A percentile compares a stretch with the other conserved stretches of the same genome.
These are phyloP conservation scores for Lepus townsendii DNA, from an alignment of 2,797 vertebrate genomes.

Conservation along the genomic window DNA sequence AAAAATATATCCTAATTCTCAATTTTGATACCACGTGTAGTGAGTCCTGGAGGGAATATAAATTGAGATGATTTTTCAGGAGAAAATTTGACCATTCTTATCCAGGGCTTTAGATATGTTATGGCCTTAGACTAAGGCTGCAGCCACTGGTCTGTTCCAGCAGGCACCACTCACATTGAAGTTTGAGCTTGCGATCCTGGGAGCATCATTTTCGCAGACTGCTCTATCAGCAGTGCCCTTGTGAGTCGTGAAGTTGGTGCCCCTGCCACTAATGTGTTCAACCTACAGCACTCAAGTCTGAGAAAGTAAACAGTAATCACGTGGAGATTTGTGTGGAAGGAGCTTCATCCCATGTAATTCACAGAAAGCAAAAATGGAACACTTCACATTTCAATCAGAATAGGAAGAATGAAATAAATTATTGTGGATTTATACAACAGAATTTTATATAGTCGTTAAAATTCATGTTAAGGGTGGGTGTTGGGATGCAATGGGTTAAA, in stretches of 20 bases:
- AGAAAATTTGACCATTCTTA: conserved; percentile 16
- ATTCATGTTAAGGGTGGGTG: neutral
- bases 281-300: neutral
- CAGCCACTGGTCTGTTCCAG: neutral
- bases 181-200: neutral
- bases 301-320: neutral
- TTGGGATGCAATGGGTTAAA: too few relatives aligned
- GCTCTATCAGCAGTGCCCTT: neutral
- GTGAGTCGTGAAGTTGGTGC: neutral
- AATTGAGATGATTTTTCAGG: neutral
- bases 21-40: neutral
- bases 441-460: conserved; percentile 31
- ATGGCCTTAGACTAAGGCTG: neutral
- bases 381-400: conserved; percentile 19
- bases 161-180: neutral
- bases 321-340: neutral
- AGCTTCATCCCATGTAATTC: neutral
- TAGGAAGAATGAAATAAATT: neutral
- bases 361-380: neutral
- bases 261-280: neutral
- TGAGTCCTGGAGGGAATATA: conserved; percentile 34
- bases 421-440: neutral
- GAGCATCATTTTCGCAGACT: neutral
- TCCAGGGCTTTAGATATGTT: neutral
- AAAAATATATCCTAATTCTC: conserved; percentile 29